Conservation (phyloP, 1,140 invertebrate species). For the Nilaparvata lugens region DNA sequence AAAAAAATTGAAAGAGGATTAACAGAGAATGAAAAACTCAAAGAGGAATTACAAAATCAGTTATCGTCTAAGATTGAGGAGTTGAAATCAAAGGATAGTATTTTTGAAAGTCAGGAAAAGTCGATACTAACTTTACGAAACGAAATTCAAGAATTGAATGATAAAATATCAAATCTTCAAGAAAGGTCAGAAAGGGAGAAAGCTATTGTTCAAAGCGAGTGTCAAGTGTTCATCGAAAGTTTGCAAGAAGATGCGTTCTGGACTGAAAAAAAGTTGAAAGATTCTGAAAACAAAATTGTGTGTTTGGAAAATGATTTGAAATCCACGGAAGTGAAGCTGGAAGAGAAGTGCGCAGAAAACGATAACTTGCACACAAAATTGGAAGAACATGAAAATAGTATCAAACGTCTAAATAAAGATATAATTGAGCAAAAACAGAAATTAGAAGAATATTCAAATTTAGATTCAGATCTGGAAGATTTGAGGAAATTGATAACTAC, state of each 20-base stretch:
- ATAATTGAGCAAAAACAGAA: conserved; percentile 30
- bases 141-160: conserved; percentile 9
- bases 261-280: conserved; percentile 1
- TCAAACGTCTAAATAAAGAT: conserved; percentile 24
- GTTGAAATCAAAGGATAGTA: conserved; percentile 20
- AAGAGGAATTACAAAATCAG: not conserved
- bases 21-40: not conserved
- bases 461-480: conserved; percentile 7
- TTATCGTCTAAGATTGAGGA: conserved; percentile 17
- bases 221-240: no score
- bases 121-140: conserved; percentile 17
- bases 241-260: no score
- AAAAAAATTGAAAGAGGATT: no score
- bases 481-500: no score
- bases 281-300: conserved; percentile 6
- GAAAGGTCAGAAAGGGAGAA: conserved; percentile 43
- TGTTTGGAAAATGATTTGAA: conserved; percentile 8
- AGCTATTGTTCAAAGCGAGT: conserved; percentile 32
- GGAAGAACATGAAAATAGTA: conserved; percentile 20
- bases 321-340: not conserved
- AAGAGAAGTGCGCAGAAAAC: not conserved
- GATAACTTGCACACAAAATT: conserved; percentile 19
- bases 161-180: no score
- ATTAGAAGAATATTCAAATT: conserved; percentile 27
- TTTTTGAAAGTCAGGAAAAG: conserved; percentile 19